Base-by-base conservation (phyloP, 2,113 vertebrate genomes). In the pig (Sus scrofa) region DNA sequence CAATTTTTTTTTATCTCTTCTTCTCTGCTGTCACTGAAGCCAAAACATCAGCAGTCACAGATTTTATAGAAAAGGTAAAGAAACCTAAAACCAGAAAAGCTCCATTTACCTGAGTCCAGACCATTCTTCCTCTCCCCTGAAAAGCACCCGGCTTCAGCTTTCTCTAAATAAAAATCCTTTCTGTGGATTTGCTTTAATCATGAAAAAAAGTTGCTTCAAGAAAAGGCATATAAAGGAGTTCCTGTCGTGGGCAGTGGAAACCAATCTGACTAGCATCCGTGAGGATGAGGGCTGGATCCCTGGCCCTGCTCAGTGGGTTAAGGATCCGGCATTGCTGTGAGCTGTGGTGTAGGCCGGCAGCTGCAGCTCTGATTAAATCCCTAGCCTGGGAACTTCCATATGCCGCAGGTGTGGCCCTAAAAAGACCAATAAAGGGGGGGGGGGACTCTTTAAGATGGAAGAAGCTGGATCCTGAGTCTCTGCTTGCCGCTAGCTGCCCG, bases 201-300 rank as follows among this genome's bases (percentile, higher is more conserved):
- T 65, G 79, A 78, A 91, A 63, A 87, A 75, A 94, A 89, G 93
- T 67, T 91, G 52, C 73, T 91, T 58, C 37, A 63, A 85, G 54
- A 50, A 63, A 89, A 96, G 90, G 74, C 34, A 81, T 27, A 68
- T n/a, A 44, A 44, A 8, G 44, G 44, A 4, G 44, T 44, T 4
- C 44, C 44, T 8, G 8, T 44, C 44, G 44, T 44, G 44, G 44
- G 8, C 44, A 44, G 44, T 8, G 8, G 44, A 44, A 44, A 44
- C 8, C 5, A 44, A 44, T 44, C 44, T 8, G 8, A 44, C 44
- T 44, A 44, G 44, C 5, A 44, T 6, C 44, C 44, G 8, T 44
- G 44, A 44, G 44, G 8, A 6, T 44, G 44, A 4, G 44, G 44
- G 44, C 8, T 44, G 5, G 8, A 44, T 6, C 44, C 44, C 44